Evolutionary conservation across 2,797 vertebrate genomes (phyloP).

Genomic region (Rhodeus uyekii): DNA sequence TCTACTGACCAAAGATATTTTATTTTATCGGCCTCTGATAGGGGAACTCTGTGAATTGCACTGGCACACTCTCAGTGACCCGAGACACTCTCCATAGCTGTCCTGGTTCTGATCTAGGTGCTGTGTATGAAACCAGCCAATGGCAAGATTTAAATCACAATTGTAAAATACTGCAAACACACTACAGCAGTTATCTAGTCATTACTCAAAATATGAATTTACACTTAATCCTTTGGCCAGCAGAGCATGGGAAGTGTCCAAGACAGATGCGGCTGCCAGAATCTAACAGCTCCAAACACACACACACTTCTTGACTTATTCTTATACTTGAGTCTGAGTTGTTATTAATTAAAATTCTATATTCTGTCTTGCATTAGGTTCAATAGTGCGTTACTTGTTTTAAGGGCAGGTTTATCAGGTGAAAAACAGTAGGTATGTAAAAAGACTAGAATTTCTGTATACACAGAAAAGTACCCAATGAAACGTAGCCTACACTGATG

Average conservation of each 20-base stretch:
- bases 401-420: too few relatives aligned
- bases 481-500: too few relatives aligned
- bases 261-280: not conserved
- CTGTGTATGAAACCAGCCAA: not conserved
- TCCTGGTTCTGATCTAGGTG: slow-evolving; percentile 19
- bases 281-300: slow-evolving; percentile 7
- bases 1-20: too few relatives aligned
- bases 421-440: too few relatives aligned
- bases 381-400: too few relatives aligned
- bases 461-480: too few relatives aligned
- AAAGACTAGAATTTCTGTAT: too few relatives aligned
- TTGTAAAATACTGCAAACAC: slow-evolving; percentile 12
- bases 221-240: slow-evolving; percentile 35
- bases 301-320: too few relatives aligned
- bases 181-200: slow-evolving; percentile 24
- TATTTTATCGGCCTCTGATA: too few relatives aligned
- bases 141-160: slow-evolving; percentile 11
- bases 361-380: too few relatives aligned
- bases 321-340: too few relatives aligned
- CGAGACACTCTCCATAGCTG: slow-evolving; percentile 1
- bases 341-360: too few relatives aligned
- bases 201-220: slow-evolving; percentile 24
- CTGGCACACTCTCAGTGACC: not conserved
- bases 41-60: not conserved
- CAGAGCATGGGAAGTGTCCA: not conserved